Evolutionary conservation across 2,888 invertebrate species (phyloP).

Genomic region (Eustalomyia histrio): DNA sequence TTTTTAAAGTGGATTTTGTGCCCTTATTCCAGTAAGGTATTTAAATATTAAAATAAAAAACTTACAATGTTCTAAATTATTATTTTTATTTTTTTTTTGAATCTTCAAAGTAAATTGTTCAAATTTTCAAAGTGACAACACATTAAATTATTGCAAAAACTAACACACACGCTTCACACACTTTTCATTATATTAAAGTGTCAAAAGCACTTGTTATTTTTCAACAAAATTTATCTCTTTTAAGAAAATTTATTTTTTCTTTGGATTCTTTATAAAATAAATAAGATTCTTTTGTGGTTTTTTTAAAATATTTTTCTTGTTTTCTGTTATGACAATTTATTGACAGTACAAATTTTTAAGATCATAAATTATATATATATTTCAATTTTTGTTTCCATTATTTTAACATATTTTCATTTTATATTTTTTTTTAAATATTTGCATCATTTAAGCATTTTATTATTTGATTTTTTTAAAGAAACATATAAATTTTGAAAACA

Average conservation of each 20-base stretch:
- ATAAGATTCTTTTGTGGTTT: not conserved
- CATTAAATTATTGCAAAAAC: constrained; percentile 25
- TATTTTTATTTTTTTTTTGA: constrained; percentile 1
- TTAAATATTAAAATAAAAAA: constrained; percentile 9
- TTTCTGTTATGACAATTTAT: constrained; percentile 22
- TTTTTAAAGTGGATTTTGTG: no score
- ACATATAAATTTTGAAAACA: not conserved
- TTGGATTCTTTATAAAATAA: not conserved
- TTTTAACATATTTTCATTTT: constrained; percentile 15
- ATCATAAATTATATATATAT: constrained; percentile 10
- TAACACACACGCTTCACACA: constrained; percentile 17
- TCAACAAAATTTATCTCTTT: not conserved
- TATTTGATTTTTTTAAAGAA: not conserved
- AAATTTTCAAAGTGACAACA: constrained; percentile 8
- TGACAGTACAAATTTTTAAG: constrained; percentile 40
- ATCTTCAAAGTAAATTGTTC: not conserved
- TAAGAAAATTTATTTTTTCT: constrained; percentile 1
- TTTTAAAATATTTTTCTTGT: not conserved
- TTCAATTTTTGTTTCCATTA: not conserved
- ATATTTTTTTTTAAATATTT: not conserved
- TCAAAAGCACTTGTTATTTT: constrained; percentile 43
- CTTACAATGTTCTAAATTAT: constrained; percentile 26
- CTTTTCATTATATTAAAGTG: constrained; percentile 28
- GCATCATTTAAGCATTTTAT: constrained; percentile 15
- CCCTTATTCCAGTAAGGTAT: no score